Evolutionary conservation across 2,797 vertebrate species (phyloP).

Genomic region (Neomorphus geoffroyi): DNA sequence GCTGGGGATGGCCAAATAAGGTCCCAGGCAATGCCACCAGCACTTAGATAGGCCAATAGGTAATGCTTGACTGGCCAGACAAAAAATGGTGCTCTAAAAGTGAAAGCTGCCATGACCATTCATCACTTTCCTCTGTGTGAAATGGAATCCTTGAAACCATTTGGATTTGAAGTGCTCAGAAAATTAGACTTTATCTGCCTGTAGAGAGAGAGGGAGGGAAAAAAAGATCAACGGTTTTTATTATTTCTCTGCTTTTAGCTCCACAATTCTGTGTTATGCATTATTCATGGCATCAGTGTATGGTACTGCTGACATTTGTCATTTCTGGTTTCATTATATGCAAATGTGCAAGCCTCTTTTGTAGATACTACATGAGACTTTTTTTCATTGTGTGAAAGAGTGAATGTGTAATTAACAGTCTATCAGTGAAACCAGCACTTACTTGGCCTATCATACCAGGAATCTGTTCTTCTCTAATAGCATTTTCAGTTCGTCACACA

Average conservation of each 20-base stretch:
- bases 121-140: background rate
- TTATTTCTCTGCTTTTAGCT: slow-evolving; percentile 33
- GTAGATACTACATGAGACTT: background rate
- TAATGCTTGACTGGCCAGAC: background rate
- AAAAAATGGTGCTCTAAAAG: background rate
- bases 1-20: background rate
- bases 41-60: background rate
- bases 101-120: background rate
- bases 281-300: slow-evolving; percentile 42
- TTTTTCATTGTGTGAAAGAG: background rate
- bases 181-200: slow-evolving; percentile 5
- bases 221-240: background rate
- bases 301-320: slow-evolving; percentile 46
- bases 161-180: background rate
- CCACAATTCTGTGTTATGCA: background rate
- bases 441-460: slow-evolving; percentile 11
- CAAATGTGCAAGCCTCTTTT: slow-evolving; percentile 10
- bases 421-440: background rate
- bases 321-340: slow-evolving; percentile 37
- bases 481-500: slow-evolving; percentile 29
- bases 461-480: slow-evolving; percentile 36
- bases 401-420: slow-evolving; percentile 33
- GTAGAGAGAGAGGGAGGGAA: fast-evolving
- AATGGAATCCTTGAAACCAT: background rate
- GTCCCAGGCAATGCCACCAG: fast-evolving